Base-by-base conservation (phyloP, 2,797 vertebrate species). In the Miichthys miiuy region DNA sequence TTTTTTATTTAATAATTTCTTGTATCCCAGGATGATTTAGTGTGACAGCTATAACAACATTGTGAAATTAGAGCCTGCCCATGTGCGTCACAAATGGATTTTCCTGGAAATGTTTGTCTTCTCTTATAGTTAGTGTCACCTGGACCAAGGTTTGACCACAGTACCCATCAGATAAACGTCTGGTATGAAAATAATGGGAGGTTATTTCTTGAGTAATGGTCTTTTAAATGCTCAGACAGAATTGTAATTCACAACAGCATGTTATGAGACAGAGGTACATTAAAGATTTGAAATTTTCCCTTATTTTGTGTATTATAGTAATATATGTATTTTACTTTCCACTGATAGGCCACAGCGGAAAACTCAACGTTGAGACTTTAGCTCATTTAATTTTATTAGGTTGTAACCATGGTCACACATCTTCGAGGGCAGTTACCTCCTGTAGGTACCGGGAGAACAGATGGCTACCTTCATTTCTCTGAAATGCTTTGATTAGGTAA, bases 401-500 rank as follows among this genome's bases (percentile, higher is more conserved):
- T 58, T 55, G 21, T 52, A 55, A 62, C n/a, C 20, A 11, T 16
- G 27, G 62, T 50, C 1, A 16, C 23, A 75, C 27, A 23, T 79
- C 34, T 77, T 74, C 7, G 50, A 21, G 58, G 56, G 30, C 48
- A 61, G 14, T 73, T 70, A 77, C 54, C 52, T 54, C 56, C 16
- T 42, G 23, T 71, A 56, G 23, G 11, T 58, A 77, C n/a, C 56
- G 7, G 41, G 9, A 54, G 41, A 63, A 62, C 46, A 63, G 81
- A 68, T 18, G 0, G 13, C 66, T 79, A 55, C 42, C 72, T 71
- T 84, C 0, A 44, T 70, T 75, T 75, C 34, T 51, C 23, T 69
- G 41, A 64, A 83, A 68, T 18, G 9, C 30, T 78, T 67, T 70
- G 52, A 72, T 85, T 70, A 41, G 54, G 51, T 65, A 52, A 56